Conservation (phyloP, 2,888 invertebrate genomes). For the Rhogogaster chlorosoma region DNA sequence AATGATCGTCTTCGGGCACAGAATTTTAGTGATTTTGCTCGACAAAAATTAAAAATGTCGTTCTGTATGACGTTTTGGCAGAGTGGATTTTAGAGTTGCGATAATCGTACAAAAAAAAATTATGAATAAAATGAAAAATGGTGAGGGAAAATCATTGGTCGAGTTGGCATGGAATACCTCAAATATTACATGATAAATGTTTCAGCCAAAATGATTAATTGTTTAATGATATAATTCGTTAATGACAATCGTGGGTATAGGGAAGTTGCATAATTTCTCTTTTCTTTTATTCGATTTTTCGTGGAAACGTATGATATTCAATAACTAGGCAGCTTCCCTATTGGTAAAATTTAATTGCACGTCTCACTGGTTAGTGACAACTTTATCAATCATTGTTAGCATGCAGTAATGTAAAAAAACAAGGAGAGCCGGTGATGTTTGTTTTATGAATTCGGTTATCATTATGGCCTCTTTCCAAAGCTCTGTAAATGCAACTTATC, state of each 20-base stretch:
- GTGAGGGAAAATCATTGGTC: too few species aligned
- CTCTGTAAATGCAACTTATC: slow-evolving; percentile 25
- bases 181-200: slow-evolving; percentile 14
- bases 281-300: too few species aligned
- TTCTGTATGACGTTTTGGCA: too few species aligned
- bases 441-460: slow-evolving; percentile 5
- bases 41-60: too few species aligned
- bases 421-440: slow-evolving; percentile 51
- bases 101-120: too few species aligned
- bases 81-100: too few species aligned
- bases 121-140: too few species aligned
- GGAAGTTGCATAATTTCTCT: neutral
- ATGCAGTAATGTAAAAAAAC: slow-evolving; percentile 59
- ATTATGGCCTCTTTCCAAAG: slow-evolving; percentile 46
- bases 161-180: too few species aligned
- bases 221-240: slow-evolving; percentile 19
- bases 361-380: slow-evolving; percentile 65
- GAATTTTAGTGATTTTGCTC: too few species aligned
- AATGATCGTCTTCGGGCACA: too few species aligned
- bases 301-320: too few species aligned
- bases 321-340: neutral
- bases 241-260: neutral
- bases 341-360: slow-evolving; percentile 44
- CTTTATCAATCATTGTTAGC: slow-evolving; percentile 63
- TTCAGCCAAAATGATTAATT: neutral